These are phyloP conservation scores for Aspidapion aeneum DNA, from an alignment of 2,888 invertebrate genomes.

Conservation along the genomic window DNA sequence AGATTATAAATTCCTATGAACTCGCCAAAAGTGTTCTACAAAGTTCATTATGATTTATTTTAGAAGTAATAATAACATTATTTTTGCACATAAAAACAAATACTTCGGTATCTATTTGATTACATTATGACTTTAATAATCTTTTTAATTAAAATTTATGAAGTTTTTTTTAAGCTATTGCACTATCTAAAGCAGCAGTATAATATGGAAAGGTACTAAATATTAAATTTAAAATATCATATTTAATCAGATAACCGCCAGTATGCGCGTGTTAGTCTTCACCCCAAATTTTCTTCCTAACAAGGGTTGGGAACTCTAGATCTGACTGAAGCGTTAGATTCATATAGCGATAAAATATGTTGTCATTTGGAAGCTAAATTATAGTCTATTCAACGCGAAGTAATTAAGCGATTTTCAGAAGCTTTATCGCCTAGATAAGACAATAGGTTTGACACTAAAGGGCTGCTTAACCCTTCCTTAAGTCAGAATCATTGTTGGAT, in stretches of 20 bases:
- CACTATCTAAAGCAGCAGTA: too few relatives aligned
- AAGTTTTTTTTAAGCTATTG: too few relatives aligned
- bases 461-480: slow-evolving; percentile 16
- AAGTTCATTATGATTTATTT: background rate
- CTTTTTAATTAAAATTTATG: too few relatives aligned
- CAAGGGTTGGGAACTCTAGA: too few relatives aligned
- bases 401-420: slow-evolving; percentile 34
- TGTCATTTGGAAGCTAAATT: slow-evolving; percentile 34
- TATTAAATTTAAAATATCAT: too few relatives aligned
- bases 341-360: slow-evolving; percentile 35
- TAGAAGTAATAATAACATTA: background rate
- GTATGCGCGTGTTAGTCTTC: too few relatives aligned
- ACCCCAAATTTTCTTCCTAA: too few relatives aligned
- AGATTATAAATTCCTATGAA: background rate
- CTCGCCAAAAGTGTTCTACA: background rate
- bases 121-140: too few relatives aligned
- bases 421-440: slow-evolving; percentile 21
- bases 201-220: too few relatives aligned
- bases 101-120: too few relatives aligned
- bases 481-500: slow-evolving; percentile 13
- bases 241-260: too few relatives aligned
- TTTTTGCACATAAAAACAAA: too few relatives aligned
- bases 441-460: slow-evolving; percentile 20
- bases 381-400: slow-evolving; percentile 32
- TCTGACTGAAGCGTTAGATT: slow-evolving; percentile 33